Evolutionary conservation across 2,113 vertebrate species (phyloP), one percentile per base, ranked within the genome.

Genomic region (Vireo altiloquus): DNA sequence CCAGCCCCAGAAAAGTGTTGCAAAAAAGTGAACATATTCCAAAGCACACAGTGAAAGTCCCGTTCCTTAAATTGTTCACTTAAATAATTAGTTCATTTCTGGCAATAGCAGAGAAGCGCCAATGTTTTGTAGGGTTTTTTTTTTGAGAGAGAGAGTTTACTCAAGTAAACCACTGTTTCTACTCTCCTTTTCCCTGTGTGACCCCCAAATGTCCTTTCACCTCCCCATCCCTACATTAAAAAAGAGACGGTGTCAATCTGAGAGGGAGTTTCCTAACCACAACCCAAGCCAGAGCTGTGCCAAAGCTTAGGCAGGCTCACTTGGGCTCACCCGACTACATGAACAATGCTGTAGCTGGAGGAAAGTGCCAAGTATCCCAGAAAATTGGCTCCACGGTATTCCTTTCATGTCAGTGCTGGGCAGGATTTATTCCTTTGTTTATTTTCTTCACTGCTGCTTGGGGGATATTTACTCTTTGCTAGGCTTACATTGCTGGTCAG

Each of bases 351-450:
- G 11, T 35, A 86, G 37, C 66, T 65, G 40, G n/a, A 77, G 11
- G 21, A 40, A 76, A 80, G 30, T 30, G 46, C 21, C 1, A 1
- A 57, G 23, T 59, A 42, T 22, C 68, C 59, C 71, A 88, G 63
- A 92, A 93, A 74, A 80, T 3, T 46, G 1, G 11, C 30, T 77
- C 7, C 54, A 3, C 5, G 27, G 15, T 61, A 66, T 77, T 93
- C 75, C 68, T 77, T 88, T 46, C 42, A 80, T 66, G 59, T 88
- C 72, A 83, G 54, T 12, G 15, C 50, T 47, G 74, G 71, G 35
- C 24, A 86, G 82, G 71, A 96, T 96, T 97, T 96, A 93, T 88
- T 77, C 77, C 68, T 63, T 74, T 88, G 25, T 80, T 94, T 92
- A 40, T 59, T 96, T 94, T 93, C 79, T 66, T 65, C 86, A 74